These are phyloP conservation scores for Borostomias antarcticus DNA, from an alignment of 2,797 vertebrate species.

Conservation along the genomic window DNA sequence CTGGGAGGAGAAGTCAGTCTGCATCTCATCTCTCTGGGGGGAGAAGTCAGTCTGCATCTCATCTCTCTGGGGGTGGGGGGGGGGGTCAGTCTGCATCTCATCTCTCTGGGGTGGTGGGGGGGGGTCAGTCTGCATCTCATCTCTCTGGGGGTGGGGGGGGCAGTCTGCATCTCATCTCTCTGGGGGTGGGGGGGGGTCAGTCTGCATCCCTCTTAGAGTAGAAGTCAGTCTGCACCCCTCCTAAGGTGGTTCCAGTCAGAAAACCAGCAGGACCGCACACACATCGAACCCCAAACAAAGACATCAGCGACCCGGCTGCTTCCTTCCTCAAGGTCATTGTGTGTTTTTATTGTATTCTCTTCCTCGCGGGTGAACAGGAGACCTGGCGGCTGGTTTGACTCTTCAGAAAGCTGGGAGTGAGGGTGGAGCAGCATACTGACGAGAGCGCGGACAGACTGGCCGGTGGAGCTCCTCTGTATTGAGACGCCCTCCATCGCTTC, in stretches of 20 bases:
- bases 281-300: constrained; percentile 36
- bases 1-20: too few relatives aligned
- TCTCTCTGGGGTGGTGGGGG: too few relatives aligned
- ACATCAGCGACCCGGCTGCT: constrained; percentile 12
- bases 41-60: too few relatives aligned
- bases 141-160: too few relatives aligned
- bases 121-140: too few relatives aligned
- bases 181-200: too few relatives aligned
- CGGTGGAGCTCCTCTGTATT: constrained; percentile 27
- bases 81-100: too few relatives aligned
- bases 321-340: constrained; percentile 36
- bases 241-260: constrained; percentile 50
- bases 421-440: background rate
- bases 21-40: too few relatives aligned
- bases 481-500: constrained; percentile 40
- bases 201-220: too few relatives aligned
- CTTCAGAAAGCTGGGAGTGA: constrained; percentile 1
- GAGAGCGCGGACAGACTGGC: constrained; percentile 14
- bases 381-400: background rate
- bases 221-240: constrained; percentile 67
- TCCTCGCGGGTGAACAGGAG: background rate
- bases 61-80: too few relatives aligned
- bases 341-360: too few relatives aligned
- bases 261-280: constrained; percentile 4
- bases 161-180: too few relatives aligned